These are phyloP conservation scores for Lordiphosa stackelbergi DNA, from an alignment of 1,140 invertebrate genomes.

Conservation along the genomic window DNA sequence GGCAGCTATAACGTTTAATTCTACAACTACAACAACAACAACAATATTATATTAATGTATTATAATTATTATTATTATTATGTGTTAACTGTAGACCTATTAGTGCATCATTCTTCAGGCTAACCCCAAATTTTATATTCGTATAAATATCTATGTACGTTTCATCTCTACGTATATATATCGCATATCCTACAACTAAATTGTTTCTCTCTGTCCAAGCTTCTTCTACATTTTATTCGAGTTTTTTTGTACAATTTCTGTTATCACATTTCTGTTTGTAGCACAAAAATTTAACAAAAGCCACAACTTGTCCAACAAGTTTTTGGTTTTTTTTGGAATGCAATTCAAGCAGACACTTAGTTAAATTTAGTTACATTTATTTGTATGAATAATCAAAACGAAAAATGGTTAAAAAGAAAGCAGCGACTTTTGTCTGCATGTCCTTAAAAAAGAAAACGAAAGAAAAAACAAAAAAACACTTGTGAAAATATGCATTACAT, in stretches of 20 bases:
- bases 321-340: conserved; percentile 14
- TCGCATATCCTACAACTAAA: conserved; percentile 31
- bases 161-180: conserved; percentile 4
- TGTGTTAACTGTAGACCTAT: conserved; percentile 33
- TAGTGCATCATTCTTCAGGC: conserved; percentile 23
- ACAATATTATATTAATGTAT: conserved; percentile 36
- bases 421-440: conserved; percentile 23
- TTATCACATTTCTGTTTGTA: conserved; percentile 52
- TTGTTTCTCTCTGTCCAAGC: conserved; percentile 50
- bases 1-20: conserved; percentile 16
- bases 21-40: conserved; percentile 10
- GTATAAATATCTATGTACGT: conserved; percentile 18
- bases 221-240: conserved; percentile 31
- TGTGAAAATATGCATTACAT: conserved; percentile 71
- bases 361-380: conserved; percentile 73
- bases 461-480: conserved; percentile 39
- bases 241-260: conserved; percentile 54
- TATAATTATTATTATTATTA: conserved; percentile 26
- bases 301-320: conserved; percentile 65
- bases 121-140: conserved; percentile 13
- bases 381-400: conserved; percentile 58
- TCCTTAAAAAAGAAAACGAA: conserved; percentile 38
- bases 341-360: conserved; percentile 46
- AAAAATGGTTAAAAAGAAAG: conserved; percentile 28
- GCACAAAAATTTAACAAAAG: conserved; percentile 48